A percentile compares a stretch with the other conserved stretches of the same genome.
These are phyloP conservation scores for Octodonta nipae DNA, from an alignment of 2,888 invertebrate genomes.

Conservation along the genomic window DNA sequence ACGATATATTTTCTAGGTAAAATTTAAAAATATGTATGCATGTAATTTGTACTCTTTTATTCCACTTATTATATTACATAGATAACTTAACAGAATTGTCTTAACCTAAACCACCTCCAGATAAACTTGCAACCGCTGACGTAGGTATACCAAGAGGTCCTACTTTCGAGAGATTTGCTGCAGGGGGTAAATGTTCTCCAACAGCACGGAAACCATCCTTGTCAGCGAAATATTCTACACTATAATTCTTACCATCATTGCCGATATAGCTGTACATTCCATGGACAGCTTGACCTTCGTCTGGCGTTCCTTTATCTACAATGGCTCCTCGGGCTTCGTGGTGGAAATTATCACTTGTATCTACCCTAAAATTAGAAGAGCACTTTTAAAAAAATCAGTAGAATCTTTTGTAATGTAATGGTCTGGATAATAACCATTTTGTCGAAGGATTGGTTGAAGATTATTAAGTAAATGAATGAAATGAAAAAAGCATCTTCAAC, in stretches of 20 bases:
- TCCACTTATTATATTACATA: no score
- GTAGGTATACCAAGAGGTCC: constrained; percentile 28
- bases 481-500: no score
- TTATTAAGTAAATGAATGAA: no score
- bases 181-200: constrained; percentile 25
- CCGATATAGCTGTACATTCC: constrained; percentile 37
- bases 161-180: constrained; percentile 20
- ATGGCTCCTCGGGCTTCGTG: constrained; percentile 38
- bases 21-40: no score
- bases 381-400: no score
- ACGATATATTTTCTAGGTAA: no score
- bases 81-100: no score
- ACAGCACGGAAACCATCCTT: constrained; percentile 35
- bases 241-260: constrained; percentile 33
- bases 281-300: constrained; percentile 25
- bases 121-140: constrained; percentile 26
- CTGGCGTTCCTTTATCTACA: constrained; percentile 17
- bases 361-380: constrained; percentile 17
- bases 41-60: no score
- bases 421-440: no score
- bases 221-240: constrained; percentile 36
- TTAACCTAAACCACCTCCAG: constrained; percentile 24
- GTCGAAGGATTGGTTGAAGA: no score
- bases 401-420: no score
- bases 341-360: constrained; percentile 42